phyloP scores from a whole-genome alignment of 2,888 invertebrate species.

The Byasa hedistus region DNA sequence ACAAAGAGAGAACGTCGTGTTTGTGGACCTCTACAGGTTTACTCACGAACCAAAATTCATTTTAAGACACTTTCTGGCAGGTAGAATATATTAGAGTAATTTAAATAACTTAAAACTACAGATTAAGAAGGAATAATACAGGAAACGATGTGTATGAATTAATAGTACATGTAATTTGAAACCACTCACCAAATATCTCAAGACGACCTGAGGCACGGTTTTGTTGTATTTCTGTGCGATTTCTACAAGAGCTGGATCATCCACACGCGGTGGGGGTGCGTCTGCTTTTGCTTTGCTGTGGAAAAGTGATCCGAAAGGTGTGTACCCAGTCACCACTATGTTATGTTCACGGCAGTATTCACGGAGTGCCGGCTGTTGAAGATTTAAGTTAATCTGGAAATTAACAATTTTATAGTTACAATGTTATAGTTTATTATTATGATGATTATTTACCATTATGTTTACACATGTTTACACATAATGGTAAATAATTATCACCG shows the following conservation, averaged over 20 bases:
- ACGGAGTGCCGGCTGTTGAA: conserved; percentile 82
- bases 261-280: conserved; percentile 66
- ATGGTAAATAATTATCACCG: no score
- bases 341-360: conserved; percentile 81
- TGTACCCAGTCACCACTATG: conserved; percentile 83
- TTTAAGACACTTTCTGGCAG: no score
- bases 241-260: conserved; percentile 64
- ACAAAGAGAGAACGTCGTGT: no score
- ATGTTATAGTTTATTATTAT: no score
- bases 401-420: neutral
- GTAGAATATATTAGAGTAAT: no score
- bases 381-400: conserved; percentile 71
- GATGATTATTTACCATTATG: no score
- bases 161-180: neutral
- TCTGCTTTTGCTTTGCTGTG: conserved; percentile 62
- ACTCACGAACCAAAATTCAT: no score
- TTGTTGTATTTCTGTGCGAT: conserved; percentile 79
- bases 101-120: no score
- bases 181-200: conserved; percentile 77
- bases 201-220: conserved; percentile 77
- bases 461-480: no score
- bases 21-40: no score
- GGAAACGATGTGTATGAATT: no score
- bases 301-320: conserved; percentile 79
- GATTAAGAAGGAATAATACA: no score